Conservation (phyloP, 2,113 vertebrate genomes). For the Psephotus haematonotus region DNA sequence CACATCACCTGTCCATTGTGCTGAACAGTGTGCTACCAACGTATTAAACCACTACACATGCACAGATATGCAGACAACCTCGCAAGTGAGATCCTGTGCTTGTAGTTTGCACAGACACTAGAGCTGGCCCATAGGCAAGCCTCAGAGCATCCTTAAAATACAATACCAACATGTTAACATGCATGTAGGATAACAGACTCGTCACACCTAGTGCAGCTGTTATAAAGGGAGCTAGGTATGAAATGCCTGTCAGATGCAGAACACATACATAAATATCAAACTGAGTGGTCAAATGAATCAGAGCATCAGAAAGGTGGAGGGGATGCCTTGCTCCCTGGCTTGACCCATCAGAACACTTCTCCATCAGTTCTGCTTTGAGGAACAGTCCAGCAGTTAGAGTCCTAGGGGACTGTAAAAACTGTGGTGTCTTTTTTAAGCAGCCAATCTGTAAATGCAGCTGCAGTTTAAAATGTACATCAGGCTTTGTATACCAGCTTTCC, state of each 20-base stretch:
- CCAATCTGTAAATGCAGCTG: not conserved
- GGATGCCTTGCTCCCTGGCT: not conserved
- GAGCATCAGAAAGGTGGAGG: not conserved
- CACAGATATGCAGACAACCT: not conserved
- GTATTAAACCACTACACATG: not conserved
- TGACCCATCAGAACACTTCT: not conserved
- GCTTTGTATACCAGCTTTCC: not conserved
- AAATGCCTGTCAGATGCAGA: not conserved
- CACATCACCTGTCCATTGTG: accelerated
- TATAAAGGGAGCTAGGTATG: not conserved
- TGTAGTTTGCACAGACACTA: not conserved
- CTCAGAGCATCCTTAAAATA: not conserved
- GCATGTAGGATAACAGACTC: not conserved
- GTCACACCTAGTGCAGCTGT: not conserved
- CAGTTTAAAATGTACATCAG: not conserved
- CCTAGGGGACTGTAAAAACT: not conserved
- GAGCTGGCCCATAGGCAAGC: not conserved
- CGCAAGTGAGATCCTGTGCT: not conserved
- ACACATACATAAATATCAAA: not conserved
- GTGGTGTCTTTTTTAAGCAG: not conserved
- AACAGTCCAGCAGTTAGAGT: not conserved
- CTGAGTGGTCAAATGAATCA: not conserved
- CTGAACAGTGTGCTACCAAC: not conserved
- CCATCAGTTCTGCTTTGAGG: not conserved
- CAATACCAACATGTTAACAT: accelerated